phyloP scores from a whole-genome alignment of 37 sponge, comb jelly and placozoan species.

The Corticium candelabrum region DNA sequence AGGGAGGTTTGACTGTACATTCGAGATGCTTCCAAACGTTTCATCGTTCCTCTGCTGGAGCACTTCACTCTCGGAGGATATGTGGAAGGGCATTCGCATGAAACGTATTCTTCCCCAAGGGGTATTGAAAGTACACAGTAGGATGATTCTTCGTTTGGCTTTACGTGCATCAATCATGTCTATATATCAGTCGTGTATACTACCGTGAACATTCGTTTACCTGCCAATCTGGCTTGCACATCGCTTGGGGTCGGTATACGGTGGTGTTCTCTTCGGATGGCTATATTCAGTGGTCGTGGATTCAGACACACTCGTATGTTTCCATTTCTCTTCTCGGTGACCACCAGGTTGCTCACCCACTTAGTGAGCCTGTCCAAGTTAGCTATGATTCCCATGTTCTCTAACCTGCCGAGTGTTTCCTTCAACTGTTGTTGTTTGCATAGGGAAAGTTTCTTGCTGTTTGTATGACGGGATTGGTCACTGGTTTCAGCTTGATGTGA shows the following conservation, averaged over 20 bases:
- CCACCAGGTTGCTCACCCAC: neutral
- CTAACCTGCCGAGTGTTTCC: neutral
- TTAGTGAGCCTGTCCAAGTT: neutral
- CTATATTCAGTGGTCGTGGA: neutral
- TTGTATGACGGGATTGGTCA: too few species aligned
- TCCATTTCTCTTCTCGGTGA: neutral
- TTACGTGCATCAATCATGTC: neutral
- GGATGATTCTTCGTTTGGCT: neutral
- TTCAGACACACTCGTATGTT: neutral
- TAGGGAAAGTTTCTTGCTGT: too few species aligned
- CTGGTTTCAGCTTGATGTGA: too few species aligned
- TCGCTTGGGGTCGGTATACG: neutral
- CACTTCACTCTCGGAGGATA: neutral
- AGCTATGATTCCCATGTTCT: neutral
- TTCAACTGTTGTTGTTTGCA: neutral
- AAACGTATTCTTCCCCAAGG: neutral
- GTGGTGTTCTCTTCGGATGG: neutral
- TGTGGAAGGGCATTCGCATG: neutral
- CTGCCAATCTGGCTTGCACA: neutral
- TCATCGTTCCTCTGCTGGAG: neutral
- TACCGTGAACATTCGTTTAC: neutral
- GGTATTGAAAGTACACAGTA: neutral
- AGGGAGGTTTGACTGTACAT: too few species aligned
- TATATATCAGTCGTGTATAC: neutral
- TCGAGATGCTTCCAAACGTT: neutral